Conservation (phyloP, 2,888 invertebrate genomes). For the Eupithecia dodoneata region DNA sequence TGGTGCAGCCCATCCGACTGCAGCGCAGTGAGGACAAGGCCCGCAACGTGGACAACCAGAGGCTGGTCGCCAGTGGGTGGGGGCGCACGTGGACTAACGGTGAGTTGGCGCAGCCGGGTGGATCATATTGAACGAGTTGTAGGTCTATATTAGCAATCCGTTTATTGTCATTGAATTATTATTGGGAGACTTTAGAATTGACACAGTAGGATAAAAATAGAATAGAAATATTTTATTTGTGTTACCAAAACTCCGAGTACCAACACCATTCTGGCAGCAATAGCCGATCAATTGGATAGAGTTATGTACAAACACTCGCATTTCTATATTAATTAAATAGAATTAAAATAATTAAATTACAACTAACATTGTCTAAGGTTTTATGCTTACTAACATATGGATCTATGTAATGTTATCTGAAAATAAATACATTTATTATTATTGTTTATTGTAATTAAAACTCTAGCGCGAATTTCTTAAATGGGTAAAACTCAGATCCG, state of each 20-base stretch:
- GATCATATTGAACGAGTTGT: not conserved
- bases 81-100: constrained; percentile 47
- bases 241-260: not conserved
- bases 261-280: too few relatives aligned
- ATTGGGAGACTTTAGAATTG: not conserved
- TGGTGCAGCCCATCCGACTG: constrained; percentile 43
- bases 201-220: not conserved
- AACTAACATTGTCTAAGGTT: too few relatives aligned
- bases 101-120: constrained; percentile 19
- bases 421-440: too few relatives aligned
- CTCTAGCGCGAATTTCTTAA: not conserved
- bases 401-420: too few relatives aligned
- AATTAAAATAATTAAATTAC: too few relatives aligned
- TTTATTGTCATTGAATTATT: not conserved
- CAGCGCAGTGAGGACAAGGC: constrained; percentile 34
- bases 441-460: too few relatives aligned
- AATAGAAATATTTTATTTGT: not conserved
- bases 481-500: not conserved
- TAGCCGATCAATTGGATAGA: too few relatives aligned
- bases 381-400: too few relatives aligned
- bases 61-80: constrained; percentile 44
- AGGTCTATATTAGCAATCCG: not conserved
- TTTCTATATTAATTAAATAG: too few relatives aligned
- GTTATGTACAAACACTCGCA: too few relatives aligned
- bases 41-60: constrained; percentile 25